Base-by-base conservation (phyloP, 2,888 invertebrate genomes). In the Himalopsyche anomala region DNA sequence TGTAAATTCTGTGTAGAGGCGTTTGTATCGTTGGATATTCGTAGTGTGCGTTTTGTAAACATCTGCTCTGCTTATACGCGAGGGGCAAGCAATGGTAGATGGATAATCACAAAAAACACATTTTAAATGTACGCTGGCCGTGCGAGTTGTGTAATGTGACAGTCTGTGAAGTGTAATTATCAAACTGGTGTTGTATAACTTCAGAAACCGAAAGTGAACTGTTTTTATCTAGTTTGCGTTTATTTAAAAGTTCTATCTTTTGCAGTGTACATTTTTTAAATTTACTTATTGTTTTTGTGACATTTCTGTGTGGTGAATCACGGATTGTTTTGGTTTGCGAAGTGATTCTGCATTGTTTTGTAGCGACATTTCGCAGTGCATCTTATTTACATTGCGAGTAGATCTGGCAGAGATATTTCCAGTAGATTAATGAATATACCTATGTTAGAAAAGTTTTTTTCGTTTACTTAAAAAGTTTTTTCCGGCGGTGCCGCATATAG, bases 141-240 rank as follows among this genome's bases (percentile, higher is more conserved):
- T 80, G 82, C 55, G 38, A 38, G 74, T 38, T 82, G 8, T 80
- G 82, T 80, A 80, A 56, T 80, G 80, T 36, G 42, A 54, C 36
- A 45, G 17, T n/a, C 42, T 82, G 85, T 55, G 74, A 74, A 79
- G 74, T 82, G 19, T 74, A 74, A 54, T 62, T 55, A 36, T 6
- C 55, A 45, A 62, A 45, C 83, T 79, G 56, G 81, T 56, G 83
- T 83, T 85, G 80, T 56, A 85, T 83, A 85, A 85, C 55, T 45
- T 80, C 56, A 38, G 85, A 85, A 85, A 85, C 79, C 83, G 85
- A 85, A 85, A 85, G 85, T 85, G 85, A 56, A 17, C 79, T 45
- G 84, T 81, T 62, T 84, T 81, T 42, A 38, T 56, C 19, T 55
- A 80, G 40, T 83, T 82, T 62, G 9, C 28, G 36, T 36, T 38